These are phyloP conservation scores for Helicolenus hilgendorfi DNA, from an alignment of 2,797 vertebrate species.

Conservation along the genomic window DNA sequence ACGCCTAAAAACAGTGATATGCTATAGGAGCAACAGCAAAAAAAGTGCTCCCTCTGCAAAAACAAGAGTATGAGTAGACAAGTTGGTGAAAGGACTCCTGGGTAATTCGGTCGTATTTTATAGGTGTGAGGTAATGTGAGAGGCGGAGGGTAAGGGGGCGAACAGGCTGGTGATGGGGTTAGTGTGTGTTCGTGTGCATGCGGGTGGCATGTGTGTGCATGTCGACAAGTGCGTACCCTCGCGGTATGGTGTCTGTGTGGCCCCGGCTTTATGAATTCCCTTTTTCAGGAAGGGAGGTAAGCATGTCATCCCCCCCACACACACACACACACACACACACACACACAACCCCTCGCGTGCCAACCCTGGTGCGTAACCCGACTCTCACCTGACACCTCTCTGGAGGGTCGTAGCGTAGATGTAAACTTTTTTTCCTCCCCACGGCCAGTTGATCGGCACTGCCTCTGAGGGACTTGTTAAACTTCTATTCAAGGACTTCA, in stretches of 20 bases:
- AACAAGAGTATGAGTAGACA: constrained; percentile 69
- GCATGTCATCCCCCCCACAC: constrained; percentile 1
- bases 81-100: constrained; percentile 80
- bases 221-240: constrained; percentile 11
- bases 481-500: constrained; percentile 77
- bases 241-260: constrained; percentile 49
- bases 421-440: constrained; percentile 55
- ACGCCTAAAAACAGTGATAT: constrained; percentile 58
- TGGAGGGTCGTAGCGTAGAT: constrained; percentile 49
- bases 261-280: constrained; percentile 56
- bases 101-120: constrained; percentile 80
- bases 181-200: constrained; percentile 51
- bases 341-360: constrained; percentile 1
- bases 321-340: constrained; percentile 9
- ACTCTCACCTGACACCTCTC: constrained; percentile 80
- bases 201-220: constrained; percentile 48
- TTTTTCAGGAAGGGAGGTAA: constrained; percentile 36
- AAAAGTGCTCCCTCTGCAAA: constrained; percentile 54
- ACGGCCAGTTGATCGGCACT: constrained; percentile 25
- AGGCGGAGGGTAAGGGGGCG: constrained; percentile 50
- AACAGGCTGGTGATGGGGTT: constrained; percentile 39
- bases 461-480: constrained; percentile 76
- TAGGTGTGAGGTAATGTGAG: constrained; percentile 85
- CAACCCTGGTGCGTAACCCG: constrained; percentile 52
- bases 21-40: constrained; percentile 9